Evolutionary conservation across 92 coral and sea anemone species (phyloP).

Genomic region (Metridium senile): DNA sequence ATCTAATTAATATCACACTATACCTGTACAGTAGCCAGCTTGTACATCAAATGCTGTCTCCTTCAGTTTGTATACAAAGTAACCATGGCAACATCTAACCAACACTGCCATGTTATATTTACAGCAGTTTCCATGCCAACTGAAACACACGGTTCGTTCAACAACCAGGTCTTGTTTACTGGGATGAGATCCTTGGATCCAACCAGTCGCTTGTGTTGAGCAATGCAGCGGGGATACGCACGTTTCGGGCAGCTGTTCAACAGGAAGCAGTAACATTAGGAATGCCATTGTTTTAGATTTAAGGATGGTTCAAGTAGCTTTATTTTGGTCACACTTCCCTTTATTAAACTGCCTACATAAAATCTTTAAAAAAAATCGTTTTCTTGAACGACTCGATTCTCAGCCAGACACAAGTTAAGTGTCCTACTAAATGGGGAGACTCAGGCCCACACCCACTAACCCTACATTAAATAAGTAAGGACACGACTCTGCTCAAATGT

Average conservation of each 20-base stretch:
- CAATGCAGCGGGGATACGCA: conserved; percentile 25
- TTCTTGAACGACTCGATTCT: too few relatives aligned
- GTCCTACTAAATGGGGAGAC: too few relatives aligned
- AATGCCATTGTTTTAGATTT: too few relatives aligned
- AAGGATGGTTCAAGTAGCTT: too few relatives aligned
- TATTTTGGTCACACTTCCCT: too few relatives aligned
- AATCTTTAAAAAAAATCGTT: too few relatives aligned
- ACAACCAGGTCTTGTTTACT: conserved; percentile 16
- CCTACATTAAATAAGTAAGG: neutral
- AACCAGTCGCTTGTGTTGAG: conserved; percentile 44
- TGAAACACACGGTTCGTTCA: conserved; percentile 31
- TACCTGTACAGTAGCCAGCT: neutral
- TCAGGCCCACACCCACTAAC: too few relatives aligned
- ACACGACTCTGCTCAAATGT: neutral
- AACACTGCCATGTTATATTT: neutral
- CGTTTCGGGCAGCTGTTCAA: conserved; percentile 28
- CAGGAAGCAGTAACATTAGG: neutral
- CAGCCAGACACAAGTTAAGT: too few relatives aligned
- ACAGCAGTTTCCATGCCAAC: conserved; percentile 44
- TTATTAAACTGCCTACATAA: too few relatives aligned
- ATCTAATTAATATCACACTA: neutral
- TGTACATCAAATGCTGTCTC: neutral
- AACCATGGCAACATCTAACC: conserved; percentile 24
- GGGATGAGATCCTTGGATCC: conserved; percentile 40
- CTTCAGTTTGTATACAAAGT: conserved; percentile 33